A percentile compares a stretch with the other conserved stretches of the same genome.
These are phyloP conservation scores for Drosophila austrosaltans DNA, from an alignment of 2,888 invertebrate species.

Conservation along the genomic window DNA sequence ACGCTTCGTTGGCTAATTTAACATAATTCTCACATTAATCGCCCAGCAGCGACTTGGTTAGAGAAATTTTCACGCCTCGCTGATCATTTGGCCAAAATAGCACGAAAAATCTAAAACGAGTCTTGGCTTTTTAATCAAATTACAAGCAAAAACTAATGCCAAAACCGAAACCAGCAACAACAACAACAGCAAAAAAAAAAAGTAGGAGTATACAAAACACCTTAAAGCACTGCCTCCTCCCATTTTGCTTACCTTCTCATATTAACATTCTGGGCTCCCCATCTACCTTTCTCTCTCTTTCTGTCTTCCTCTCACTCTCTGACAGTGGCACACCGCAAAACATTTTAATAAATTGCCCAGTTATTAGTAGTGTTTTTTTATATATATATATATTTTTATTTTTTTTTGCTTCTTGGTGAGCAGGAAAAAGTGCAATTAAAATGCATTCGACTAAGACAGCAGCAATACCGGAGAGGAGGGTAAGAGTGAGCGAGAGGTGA, in stretches of 20 bases:
- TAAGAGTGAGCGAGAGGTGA: slow-evolving; percentile 1
- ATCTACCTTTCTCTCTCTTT: not conserved
- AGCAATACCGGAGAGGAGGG: no score
- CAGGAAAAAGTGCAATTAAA: slow-evolving; percentile 77
- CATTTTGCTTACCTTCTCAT: not conserved
- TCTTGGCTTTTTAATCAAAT: slow-evolving; percentile 56
- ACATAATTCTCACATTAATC: slow-evolving; percentile 78
- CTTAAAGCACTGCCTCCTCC: not conserved
- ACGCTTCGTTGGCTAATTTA: slow-evolving; percentile 72
- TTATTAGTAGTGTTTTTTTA: slow-evolving; percentile 56
- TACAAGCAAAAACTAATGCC: slow-evolving; percentile 56
- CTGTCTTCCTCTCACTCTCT: not conserved
- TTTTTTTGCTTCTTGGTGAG: slow-evolving; percentile 42
- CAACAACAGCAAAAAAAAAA: not conserved
- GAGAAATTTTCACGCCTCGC: slow-evolving; percentile 75
- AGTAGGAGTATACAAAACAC: slow-evolving; percentile 36
- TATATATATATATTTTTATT: not conserved
- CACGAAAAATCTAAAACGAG: slow-evolving; percentile 20
- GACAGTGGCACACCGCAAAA: slow-evolving; percentile 57
- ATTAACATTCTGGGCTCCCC: no score
- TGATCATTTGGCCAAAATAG: slow-evolving; percentile 49
- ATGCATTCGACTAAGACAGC: slow-evolving; percentile 54
- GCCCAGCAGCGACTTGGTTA: slow-evolving; percentile 69
- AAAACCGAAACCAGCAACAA: slow-evolving; percentile 30
- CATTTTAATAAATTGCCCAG: slow-evolving; percentile 74